Evolutionary conservation across 2,888 invertebrate species (phyloP), one percentile per base, ranked within the genome.

Genomic region (Oligia strigilis): DNA sequence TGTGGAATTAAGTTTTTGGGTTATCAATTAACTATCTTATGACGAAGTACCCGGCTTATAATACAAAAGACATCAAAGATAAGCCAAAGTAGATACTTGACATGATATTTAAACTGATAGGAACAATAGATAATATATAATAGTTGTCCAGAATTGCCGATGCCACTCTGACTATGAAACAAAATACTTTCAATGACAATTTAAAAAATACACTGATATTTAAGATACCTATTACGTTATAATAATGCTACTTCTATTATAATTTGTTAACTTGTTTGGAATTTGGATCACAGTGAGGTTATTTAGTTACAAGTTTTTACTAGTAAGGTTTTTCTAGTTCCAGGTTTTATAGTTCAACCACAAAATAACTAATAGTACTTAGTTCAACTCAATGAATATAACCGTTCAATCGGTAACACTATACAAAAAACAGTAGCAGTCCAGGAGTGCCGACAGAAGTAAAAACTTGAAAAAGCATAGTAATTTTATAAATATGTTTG

Each of bases 61-160:
- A 40, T 36, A 58, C 14, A 46, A 58, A 60, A n/a, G 6, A 40
- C 23, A 73, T 64, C 2, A 60, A 40, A 6, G 43, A 69, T 77
- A 72, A 60, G 43, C 14, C 14, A n/a, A 13, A 78, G 17, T 49
- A 40, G 36, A 4, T 36, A 72, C 58, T 81, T 75, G 72, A 81
- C 40, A 64, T 58, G 17, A 67, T 71, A 72, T 66, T 83, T 29
- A 60, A 67, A 69, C n/a, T 46, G 67, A 72, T 83, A 71, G 14
- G 5, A 52, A 14, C 3, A 43, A 19, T 55, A 17, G 14, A 46
- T 46, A 5, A 43, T 43, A 14, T 60, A 19, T 60, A 71, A 55
- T 40, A 14, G 1, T 49, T 77, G 72, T 60, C 14, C 2, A 58
- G 40, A 64, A n/a, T 69, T n/a, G 4, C 43, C 29, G 64, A 64